Conservation (phyloP, 2,113 vertebrate genomes). For the Eptesicus fuscus region DNA sequence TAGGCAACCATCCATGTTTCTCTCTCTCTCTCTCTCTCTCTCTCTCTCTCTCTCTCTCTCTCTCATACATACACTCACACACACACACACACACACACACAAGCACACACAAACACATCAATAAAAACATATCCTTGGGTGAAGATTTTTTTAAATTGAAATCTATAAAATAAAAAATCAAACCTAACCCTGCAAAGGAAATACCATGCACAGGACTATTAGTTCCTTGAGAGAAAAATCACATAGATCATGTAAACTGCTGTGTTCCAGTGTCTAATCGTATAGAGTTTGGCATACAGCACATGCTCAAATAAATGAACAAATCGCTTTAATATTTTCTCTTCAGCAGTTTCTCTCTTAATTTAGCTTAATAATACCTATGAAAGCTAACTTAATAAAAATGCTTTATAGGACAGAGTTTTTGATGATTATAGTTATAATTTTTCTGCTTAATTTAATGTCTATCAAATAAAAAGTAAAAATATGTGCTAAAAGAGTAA, state of each 20-base stretch:
- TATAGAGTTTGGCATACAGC: neutral
- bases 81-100: no score
- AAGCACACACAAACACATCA: neutral
- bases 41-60: neutral
- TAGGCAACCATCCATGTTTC: neutral
- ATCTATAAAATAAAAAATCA: neutral
- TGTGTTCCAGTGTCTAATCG: neutral
- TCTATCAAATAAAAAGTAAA: neutral
- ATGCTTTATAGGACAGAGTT: neutral
- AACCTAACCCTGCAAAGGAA: neutral
- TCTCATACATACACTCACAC: no score
- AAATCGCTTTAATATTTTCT: neutral
- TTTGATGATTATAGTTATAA: neutral
- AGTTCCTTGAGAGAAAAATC: neutral
- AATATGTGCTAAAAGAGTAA: neutral
- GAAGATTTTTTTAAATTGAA: neutral
- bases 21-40: neutral
- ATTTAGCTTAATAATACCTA: neutral
- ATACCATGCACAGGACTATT: neutral
- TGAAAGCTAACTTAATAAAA: neutral
- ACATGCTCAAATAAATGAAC: neutral
- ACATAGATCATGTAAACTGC: neutral
- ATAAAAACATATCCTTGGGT: neutral
- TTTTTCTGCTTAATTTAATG: neutral
- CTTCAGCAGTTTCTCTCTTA: neutral